These are phyloP conservation scores for Asarcornis scutulata DNA, from an alignment of 2,113 vertebrate genomes.

Conservation along the genomic window DNA sequence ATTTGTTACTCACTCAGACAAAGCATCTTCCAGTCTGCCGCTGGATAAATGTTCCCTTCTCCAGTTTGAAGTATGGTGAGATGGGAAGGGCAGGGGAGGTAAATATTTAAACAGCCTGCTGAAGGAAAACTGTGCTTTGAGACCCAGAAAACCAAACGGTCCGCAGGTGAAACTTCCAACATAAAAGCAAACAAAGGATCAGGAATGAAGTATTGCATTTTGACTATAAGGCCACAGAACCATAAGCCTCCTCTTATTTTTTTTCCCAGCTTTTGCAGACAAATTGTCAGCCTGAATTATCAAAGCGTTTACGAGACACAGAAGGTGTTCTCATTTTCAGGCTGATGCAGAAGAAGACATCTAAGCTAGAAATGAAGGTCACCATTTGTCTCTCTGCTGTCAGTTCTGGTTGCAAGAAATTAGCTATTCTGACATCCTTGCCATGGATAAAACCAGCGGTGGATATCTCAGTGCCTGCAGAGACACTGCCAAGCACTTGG, in stretches of 20 bases:
- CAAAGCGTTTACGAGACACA: background rate
- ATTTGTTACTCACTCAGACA: constrained; percentile 15
- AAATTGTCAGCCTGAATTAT: constrained; percentile 19
- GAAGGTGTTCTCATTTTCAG: background rate
- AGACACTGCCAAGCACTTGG: background rate
- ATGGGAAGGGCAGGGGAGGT: constrained; percentile 5
- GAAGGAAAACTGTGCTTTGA: constrained; percentile 10
- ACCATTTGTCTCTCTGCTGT: constrained; percentile 11
- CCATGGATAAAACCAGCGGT: background rate
- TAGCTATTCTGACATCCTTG: background rate
- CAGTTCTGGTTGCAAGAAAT: constrained; percentile 8
- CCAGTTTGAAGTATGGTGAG: background rate
- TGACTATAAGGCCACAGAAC: background rate
- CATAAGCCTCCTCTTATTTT: background rate
- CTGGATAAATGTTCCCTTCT: background rate
- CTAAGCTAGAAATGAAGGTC: background rate
- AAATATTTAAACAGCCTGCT: constrained; percentile 54
- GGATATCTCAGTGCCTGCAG: background rate
- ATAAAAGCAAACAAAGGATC: background rate
- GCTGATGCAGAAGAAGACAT: background rate
- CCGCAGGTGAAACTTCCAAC: constrained; percentile 17
- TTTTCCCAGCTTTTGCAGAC: constrained; percentile 2
- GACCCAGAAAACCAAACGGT: constrained; percentile 1
- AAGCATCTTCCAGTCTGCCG: background rate
- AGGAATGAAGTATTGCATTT: background rate